Conservation (phyloP, 64 coral and sea anemone genomes). For the Hydrozoanthus tunicans region DNA sequence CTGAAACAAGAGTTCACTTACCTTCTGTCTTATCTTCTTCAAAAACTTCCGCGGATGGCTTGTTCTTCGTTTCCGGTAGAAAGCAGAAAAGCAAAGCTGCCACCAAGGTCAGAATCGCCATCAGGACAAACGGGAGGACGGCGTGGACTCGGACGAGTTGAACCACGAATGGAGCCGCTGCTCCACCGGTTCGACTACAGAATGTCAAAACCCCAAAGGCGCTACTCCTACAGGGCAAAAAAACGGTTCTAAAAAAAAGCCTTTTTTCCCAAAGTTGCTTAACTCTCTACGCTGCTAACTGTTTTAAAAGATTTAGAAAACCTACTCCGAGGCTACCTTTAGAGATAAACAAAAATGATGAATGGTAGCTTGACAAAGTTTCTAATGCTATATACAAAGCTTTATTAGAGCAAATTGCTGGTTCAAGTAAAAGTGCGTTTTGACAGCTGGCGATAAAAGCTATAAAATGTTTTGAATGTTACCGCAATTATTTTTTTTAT, state of each 20-base stretch:
- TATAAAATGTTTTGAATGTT: no score
- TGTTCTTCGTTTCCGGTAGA: constrained; percentile 69
- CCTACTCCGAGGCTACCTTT: no score
- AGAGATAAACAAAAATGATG: no score
- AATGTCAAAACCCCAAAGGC: constrained; percentile 67
- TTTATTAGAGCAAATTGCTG: no score
- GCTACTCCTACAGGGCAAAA: constrained; percentile 55
- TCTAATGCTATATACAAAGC: no score
- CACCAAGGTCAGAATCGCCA: constrained; percentile 60
- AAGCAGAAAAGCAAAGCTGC: constrained; percentile 62
- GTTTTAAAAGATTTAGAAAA: no score
- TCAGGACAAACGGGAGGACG: constrained; percentile 66
- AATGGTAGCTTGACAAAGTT: no score
- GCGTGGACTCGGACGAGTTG: constrained; percentile 65
- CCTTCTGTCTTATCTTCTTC: constrained; percentile 41
- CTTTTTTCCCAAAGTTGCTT: not conserved
- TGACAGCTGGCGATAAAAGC: no score
- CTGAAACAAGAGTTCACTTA: not conserved
- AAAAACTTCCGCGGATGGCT: constrained; percentile 64
- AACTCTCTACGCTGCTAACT: no score
- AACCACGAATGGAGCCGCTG: constrained; percentile 63
- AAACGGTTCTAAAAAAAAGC: not conserved
- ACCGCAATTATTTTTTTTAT: no score
- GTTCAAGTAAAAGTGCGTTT: no score
- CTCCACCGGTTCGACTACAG: constrained; percentile 67